Conservation (phyloP, 1,140 invertebrate species). For the Trichonephila clavipes region DNA sequence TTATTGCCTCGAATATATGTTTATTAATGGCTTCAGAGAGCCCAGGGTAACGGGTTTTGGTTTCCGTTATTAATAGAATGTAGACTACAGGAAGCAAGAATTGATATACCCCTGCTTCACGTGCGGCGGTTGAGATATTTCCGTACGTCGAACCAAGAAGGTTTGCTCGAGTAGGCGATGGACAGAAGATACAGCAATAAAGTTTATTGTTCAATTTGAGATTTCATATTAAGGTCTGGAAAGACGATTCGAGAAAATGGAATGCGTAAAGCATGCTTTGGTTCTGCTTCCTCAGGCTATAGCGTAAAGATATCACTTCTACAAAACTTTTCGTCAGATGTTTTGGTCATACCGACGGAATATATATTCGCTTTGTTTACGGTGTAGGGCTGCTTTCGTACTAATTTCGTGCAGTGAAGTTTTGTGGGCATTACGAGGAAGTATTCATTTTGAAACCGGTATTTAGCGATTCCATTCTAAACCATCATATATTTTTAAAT, state of each 20-base stretch:
- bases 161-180: background rate
- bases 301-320: background rate
- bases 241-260: background rate
- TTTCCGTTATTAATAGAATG: conserved; percentile 53
- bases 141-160: background rate
- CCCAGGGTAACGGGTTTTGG: conserved; percentile 38
- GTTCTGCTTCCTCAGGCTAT: background rate
- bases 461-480: too few relatives aligned
- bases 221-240: background rate
- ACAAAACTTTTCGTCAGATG: background rate
- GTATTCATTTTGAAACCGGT: too few relatives aligned
- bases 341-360: background rate
- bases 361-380: background rate
- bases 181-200: conserved; percentile 15
- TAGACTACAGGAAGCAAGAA: conserved; percentile 4
- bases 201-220: conserved; percentile 35
- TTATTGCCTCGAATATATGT: conserved; percentile 45
- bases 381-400: background rate
- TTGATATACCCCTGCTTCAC: conserved; percentile 2
- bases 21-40: conserved; percentile 29
- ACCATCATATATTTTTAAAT: too few relatives aligned
- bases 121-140: conserved; percentile 7
- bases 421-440: too few relatives aligned
- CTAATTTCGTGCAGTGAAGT: too few relatives aligned
- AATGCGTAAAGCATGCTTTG: background rate